Base-by-base conservation (phyloP, 1,140 invertebrate genomes). In the Papilio glaucus region DNA sequence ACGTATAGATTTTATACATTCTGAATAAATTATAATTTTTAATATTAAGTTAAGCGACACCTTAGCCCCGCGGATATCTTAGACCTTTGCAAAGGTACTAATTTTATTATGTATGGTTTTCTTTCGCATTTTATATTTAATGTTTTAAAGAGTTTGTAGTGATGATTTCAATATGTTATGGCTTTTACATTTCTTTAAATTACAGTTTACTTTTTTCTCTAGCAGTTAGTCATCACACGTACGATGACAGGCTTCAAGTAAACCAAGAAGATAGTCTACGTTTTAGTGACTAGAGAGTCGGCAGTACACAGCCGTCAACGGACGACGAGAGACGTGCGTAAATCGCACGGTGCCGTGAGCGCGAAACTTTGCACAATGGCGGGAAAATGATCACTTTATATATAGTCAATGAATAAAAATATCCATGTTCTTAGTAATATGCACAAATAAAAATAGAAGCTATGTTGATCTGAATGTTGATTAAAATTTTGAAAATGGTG, bases 361-460 rank as follows among this genome's bases (percentile, higher is more conserved):
- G 88, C 78, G 76, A 84, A 87, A 85, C 78, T 88, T 88, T 79
- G 76, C 86, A 80, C 70, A 53, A 87, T 89, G 88, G 82, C 85
- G 85, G 79, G 82, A 86, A 86, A 84, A 80, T 80, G 76, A 73
- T 82, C 49, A 53, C 72, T 65, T 26, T 57, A 6, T 68, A 33
- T 29, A 49, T 69, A 26, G 26, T 33, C 26, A 15, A n/a, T 49
- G n/a, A 49, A 49, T 49, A 4, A 26, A 15, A 33, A 38, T 15
- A 38, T 13, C 15, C 24, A 69, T 37, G 45, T 53, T 24, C 9
- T 41, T 75, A 38, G 37, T 60, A 45, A 45, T 67, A 24, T 61
- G 71, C 13, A 29, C 5, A 74, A 24, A 60, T 68, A 68, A 39
- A 42, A 45, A 33, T 65, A 42, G 39, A 67, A 67, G 49, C 70